phyloP scores from a whole-genome alignment of 2,113 vertebrate genomes.

The Chiloscyllium plagiosum region DNA sequence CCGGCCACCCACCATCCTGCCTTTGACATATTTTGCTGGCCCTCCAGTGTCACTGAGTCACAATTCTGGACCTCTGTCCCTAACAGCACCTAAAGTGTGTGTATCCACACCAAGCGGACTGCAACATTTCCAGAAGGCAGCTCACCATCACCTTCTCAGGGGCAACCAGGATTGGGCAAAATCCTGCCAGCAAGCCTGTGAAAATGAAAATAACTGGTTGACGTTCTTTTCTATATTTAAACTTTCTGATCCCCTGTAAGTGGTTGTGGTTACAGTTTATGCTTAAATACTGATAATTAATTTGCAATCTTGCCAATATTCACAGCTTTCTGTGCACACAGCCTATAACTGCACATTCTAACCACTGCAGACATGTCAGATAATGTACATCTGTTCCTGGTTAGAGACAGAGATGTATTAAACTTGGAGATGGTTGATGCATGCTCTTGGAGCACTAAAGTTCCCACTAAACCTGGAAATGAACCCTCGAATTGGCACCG shows the following conservation, averaged over 20 bases:
- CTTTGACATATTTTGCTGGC: too few relatives aligned
- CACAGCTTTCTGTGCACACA: not conserved
- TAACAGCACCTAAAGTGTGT: too few relatives aligned
- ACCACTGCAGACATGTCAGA: not conserved
- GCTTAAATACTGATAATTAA: not conserved
- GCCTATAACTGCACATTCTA: not conserved
- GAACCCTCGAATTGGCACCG: not conserved
- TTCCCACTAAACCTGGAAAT: not conserved
- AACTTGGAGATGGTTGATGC: not conserved
- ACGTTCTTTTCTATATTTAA: not conserved
- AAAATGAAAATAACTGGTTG: too few relatives aligned
- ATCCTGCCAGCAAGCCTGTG: too few relatives aligned
- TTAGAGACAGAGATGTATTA: not conserved
- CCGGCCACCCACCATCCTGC: too few relatives aligned
- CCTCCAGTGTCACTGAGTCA: too few relatives aligned
- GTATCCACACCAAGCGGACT: too few relatives aligned
- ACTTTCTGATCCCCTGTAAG: not conserved
- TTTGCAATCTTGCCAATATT: not conserved
- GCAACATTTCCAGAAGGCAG: too few relatives aligned
- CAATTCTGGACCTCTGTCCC: too few relatives aligned
- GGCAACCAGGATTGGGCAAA: too few relatives aligned
- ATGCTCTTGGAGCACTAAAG: not conserved
- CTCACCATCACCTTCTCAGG: too few relatives aligned
- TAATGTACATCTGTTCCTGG: not conserved
- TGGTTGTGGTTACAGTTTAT: not conserved